These are phyloP conservation scores for Carollia perspicillata DNA, from an alignment of 2,113 vertebrate genomes.

Conservation along the genomic window DNA sequence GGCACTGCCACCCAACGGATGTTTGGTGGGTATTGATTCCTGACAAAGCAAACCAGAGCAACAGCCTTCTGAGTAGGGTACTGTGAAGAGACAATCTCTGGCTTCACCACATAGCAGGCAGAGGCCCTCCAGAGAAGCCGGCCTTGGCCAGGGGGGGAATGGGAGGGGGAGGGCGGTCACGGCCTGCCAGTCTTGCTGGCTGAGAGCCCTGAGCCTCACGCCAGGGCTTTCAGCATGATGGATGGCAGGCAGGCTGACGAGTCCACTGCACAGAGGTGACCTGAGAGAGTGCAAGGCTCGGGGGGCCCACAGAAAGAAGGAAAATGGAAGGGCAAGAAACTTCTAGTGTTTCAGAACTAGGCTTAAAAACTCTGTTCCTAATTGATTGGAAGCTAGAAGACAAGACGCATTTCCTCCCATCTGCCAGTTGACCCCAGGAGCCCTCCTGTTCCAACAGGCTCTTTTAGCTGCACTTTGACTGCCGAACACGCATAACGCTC, in stretches of 20 bases:
- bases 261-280: not conserved
- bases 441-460: not conserved
- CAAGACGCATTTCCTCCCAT: not conserved
- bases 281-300: not conserved
- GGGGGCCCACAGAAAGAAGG: not conserved
- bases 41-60: not conserved
- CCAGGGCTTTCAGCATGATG: not conserved
- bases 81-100: not conserved
- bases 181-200: not conserved
- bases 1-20: not conserved
- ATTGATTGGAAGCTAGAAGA: not conserved
- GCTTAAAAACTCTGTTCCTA: not conserved
- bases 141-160: fast-evolving
- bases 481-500: not conserved
- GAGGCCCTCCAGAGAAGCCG: not conserved
- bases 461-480: not conserved
- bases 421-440: constrained; percentile 14
- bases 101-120: not conserved
- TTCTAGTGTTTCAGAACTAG: not conserved
- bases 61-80: not conserved
- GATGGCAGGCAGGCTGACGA: not conserved
- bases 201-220: fast-evolving
- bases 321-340: not conserved
- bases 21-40: not conserved
- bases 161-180: no score